These are phyloP conservation scores for Acleris holmiana DNA, from an alignment of 2,888 invertebrate species.

Conservation along the genomic window DNA sequence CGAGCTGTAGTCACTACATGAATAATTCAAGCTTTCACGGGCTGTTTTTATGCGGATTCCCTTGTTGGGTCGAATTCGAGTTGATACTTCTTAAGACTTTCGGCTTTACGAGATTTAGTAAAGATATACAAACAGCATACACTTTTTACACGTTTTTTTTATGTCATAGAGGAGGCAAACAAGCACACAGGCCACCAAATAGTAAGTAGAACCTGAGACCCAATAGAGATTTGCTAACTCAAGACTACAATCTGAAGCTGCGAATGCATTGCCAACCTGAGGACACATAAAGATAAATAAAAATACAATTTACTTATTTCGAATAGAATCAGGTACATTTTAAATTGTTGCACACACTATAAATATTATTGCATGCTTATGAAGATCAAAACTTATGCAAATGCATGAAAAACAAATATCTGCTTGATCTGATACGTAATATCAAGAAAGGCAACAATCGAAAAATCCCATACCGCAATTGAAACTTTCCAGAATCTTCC, in stretches of 20 bases:
- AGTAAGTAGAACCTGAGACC: too few species aligned
- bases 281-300: too few species aligned
- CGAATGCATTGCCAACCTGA: too few species aligned
- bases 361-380: too few species aligned
- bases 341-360: too few species aligned
- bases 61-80: constrained; percentile 26
- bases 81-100: constrained; percentile 27
- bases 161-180: too few species aligned
- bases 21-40: constrained; percentile 35
- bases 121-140: neutral
- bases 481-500: constrained; percentile 30
- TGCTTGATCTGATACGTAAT: neutral
- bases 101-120: constrained; percentile 22
- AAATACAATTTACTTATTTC: too few species aligned
- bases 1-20: constrained; percentile 18
- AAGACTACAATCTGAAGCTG: too few species aligned
- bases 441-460: constrained; percentile 5
- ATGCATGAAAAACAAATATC: neutral
- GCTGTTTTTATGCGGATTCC: constrained; percentile 28
- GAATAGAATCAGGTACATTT: too few species aligned
- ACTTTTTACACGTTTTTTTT: too few species aligned
- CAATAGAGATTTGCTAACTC: too few species aligned
- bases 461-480: constrained; percentile 22
- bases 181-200: too few species aligned
- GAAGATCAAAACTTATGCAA: neutral